Base-by-base conservation (phyloP, 2,113 vertebrate genomes). In the Saguinus midas region DNA sequence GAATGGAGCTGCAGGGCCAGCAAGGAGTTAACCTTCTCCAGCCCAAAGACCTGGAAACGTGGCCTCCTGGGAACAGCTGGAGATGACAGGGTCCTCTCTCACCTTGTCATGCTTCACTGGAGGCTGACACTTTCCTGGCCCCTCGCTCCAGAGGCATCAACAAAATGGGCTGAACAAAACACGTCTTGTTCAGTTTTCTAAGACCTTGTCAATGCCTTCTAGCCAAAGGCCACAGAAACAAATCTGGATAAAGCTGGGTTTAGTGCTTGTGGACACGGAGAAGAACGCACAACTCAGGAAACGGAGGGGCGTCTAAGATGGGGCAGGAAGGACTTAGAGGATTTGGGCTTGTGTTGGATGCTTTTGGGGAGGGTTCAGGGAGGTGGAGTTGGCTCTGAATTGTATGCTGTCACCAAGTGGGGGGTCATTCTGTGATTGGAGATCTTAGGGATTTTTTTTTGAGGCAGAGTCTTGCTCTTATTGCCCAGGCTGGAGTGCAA, bases 251-350 rank as follows among this genome's bases (percentile, higher is more conserved):
- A 35, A 32, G 52, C 0, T 0, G 45, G 25, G 45, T 12, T 12
- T 13, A 0, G 16, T 2, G 20, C 25, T 55, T 2, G 1, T n/a
- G 18, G 16, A 8, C 5, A 5, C 2, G 14, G 8, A 3, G 45
- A 29, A 29, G 50, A 1, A 1, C 0, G 0, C 10, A 11, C 13
- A 20, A 27, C 73, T n/a, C 0, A 1, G 48, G 25, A 58, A 3
- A 8, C 18, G 0, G 0, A 0, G 21, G 72, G 64, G 23, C 6
- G 0, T 48, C 40, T n/a, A 12, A 1, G 5, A 0, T 48, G 23
- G 7, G 48, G 1, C 1, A 2, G 78, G 37, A 21, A 25, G 52
- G 72, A 8, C 21, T 16, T 17, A 32, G 11, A 9, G 5, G 16
- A 3, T 27, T 4, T 0, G 0, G 21, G 75, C 37, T 35, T n/a